Evolutionary conservation across 2,888 invertebrate species (phyloP).

Genomic region (Drosophila rubida): DNA sequence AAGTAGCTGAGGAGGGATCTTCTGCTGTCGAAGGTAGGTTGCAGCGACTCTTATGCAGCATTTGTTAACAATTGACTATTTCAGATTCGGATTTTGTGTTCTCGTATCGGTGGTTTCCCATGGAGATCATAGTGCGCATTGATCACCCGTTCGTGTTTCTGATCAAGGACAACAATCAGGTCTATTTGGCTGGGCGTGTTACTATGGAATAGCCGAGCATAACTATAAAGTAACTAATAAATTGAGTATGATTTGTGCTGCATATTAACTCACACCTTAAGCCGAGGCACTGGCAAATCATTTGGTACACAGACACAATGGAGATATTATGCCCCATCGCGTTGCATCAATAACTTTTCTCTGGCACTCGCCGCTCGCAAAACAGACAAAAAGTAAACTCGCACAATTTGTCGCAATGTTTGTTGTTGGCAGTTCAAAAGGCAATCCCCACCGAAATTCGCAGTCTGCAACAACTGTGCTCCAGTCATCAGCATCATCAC

Average conservation of each 20-base stretch:
- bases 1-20: neutral
- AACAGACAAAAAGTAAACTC: conserved; percentile 29
- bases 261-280: neutral
- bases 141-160: neutral
- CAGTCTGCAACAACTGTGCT: conserved; percentile 28
- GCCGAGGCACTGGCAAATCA: neutral
- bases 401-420: conserved; percentile 43
- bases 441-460: conserved; percentile 19
- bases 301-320: conserved; percentile 22
- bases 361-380: neutral
- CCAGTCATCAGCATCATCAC: conserved; percentile 34
- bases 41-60: no score
- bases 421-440: conserved; percentile 33
- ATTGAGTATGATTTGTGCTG: neutral
- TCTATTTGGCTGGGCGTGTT: neutral
- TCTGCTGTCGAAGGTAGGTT: neutral
- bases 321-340: conserved; percentile 48
- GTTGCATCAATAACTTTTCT: conserved; percentile 48
- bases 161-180: neutral
- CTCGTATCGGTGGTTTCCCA: neutral
- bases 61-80: neutral
- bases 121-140: neutral
- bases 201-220: neutral
- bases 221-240: neutral
- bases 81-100: neutral